A percentile compares a stretch with the other conserved stretches of the same genome.
These are phyloP conservation scores for Chloebia gouldiae DNA, from an alignment of 2,113 vertebrate genomes.

Conservation along the genomic window DNA sequence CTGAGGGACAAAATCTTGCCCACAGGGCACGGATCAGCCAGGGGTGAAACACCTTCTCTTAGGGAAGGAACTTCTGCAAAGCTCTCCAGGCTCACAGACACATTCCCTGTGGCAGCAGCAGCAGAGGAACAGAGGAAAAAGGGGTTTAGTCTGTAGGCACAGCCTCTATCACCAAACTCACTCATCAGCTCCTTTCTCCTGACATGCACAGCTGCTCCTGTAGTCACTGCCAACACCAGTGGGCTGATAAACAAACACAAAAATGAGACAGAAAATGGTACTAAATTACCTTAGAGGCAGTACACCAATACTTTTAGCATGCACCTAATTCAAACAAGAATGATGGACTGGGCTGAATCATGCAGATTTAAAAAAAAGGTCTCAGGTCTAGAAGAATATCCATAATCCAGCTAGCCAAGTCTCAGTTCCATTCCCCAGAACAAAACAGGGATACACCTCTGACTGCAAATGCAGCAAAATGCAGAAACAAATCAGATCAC, in stretches of 20 bases:
- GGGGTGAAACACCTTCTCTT: background rate
- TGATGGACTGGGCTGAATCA: conserved; percentile 20
- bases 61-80: background rate
- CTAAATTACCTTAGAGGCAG: background rate
- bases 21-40: background rate
- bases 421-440: background rate
- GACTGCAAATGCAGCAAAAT: background rate
- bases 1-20: background rate
- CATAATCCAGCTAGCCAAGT: background rate
- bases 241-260: conserved; percentile 41
- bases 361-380: background rate
- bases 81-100: background rate
- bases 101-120: background rate
- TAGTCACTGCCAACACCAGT: background rate
- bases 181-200: background rate
- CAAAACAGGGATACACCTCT: background rate
- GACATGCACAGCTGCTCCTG: background rate
- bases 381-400: conserved; percentile 20
- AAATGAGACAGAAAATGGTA: background rate
- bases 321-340: background rate
- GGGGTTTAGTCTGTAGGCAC: background rate
- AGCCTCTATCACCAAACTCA: background rate
- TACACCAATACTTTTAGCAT: background rate
- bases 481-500: background rate
- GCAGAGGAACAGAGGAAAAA: background rate